phyloP scores from a whole-genome alignment of 64 coral and sea anemone species.

The Catalaphyllia jardinei region DNA sequence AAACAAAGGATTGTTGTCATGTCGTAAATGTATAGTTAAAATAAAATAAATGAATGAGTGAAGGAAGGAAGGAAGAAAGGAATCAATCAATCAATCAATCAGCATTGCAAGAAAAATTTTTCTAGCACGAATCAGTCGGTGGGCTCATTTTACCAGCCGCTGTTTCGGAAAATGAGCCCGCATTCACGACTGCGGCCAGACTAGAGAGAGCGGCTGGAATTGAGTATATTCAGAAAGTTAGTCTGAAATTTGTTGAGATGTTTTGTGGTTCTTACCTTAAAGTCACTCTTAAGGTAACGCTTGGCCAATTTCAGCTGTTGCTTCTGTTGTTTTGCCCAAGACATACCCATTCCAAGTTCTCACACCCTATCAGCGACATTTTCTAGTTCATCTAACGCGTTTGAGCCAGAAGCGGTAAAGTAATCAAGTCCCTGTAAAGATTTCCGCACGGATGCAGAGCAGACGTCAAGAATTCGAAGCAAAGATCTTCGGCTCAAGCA shows the following conservation, averaged over 20 bases:
- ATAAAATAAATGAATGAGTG: no score
- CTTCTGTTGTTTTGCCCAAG: neutral
- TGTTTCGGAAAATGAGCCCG: no score
- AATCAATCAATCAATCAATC: no score
- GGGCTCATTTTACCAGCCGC: no score
- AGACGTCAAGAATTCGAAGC: constrained; percentile 13
- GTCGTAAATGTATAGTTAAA: no score
- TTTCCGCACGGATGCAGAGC: neutral
- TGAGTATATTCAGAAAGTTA: no score
- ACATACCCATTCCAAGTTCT: constrained; percentile 1
- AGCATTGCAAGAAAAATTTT: no score
- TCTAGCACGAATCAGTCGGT: no score
- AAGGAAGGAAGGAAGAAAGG: no score
- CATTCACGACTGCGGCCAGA: neutral
- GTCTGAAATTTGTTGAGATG: neutral
- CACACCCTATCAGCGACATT: neutral
- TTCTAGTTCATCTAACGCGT: constrained; percentile 11
- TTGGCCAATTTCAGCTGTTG: neutral
- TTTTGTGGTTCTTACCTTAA: neutral
- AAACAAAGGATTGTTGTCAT: no score
- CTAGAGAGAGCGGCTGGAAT: neutral
- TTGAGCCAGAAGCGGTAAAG: neutral
- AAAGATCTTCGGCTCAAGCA: constrained; percentile 5
- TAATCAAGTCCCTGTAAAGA: no score
- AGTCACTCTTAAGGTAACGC: neutral